phyloP scores from a whole-genome alignment of 2,113 vertebrate species.

The Semicossyphus pulcher region DNA sequence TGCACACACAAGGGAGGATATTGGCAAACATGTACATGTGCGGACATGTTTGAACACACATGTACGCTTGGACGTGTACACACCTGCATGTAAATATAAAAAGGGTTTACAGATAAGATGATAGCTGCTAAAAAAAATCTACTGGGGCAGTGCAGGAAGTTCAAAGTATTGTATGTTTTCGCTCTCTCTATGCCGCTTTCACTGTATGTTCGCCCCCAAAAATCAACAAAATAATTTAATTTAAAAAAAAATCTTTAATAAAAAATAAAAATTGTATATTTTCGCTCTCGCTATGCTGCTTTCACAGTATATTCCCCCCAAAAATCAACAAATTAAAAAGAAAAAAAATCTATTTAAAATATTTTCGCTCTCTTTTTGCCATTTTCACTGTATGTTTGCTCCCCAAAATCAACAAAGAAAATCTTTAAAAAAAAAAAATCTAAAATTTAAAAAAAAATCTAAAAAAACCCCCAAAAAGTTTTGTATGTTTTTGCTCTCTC shows the following conservation, averaged over 20 bases:
- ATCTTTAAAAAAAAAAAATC: too few species aligned
- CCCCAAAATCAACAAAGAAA: too few species aligned
- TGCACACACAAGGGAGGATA: slow-evolving; percentile 14
- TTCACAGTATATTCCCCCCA: too few species aligned
- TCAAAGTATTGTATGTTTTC: slow-evolving; percentile 3
- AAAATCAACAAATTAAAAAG: too few species aligned
- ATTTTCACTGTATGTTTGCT: too few species aligned
- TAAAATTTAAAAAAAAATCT: background rate
- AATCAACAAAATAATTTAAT: too few species aligned
- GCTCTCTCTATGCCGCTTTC: background rate
- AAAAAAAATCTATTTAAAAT: too few species aligned
- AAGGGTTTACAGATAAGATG: background rate
- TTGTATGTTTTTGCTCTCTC: too few species aligned
- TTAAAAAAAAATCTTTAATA: background rate
- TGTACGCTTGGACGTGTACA: background rate
- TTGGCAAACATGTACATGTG: slow-evolving; percentile 24
- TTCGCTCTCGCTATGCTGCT: too few species aligned
- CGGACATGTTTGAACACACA: slow-evolving; percentile 24
- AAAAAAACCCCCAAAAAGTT: too few species aligned
- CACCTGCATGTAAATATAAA: slow-evolving; percentile 23
- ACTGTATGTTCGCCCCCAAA: background rate
- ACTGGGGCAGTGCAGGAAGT: background rate
- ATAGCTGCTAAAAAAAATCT: slow-evolving; percentile 8
- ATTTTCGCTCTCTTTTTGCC: too few species aligned
- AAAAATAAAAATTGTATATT: too few species aligned